Evolutionary conservation across 2,113 vertebrate species (phyloP).

Genomic region (Tilapia sparmanii): DNA sequence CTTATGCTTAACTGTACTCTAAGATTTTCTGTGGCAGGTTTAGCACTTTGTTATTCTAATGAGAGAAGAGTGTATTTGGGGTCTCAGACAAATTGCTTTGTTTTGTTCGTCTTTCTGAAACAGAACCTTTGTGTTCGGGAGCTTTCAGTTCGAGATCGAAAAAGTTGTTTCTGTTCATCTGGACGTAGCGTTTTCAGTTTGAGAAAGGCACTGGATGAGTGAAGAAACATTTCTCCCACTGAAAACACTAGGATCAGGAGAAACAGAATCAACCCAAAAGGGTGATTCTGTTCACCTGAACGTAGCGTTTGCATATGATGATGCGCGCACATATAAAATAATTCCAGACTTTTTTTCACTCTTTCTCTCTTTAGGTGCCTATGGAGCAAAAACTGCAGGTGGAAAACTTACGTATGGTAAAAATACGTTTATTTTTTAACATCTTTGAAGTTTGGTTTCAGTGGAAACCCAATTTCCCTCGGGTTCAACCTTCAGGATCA

Average conservation of each 20-base stretch:
- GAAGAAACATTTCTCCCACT: background rate
- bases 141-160: background rate
- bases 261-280: background rate
- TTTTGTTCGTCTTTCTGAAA: background rate
- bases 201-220: background rate
- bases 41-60: background rate
- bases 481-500: no score
- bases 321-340: background rate
- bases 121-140: background rate
- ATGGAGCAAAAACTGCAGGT: constrained; percentile 80
- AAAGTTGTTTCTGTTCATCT: background rate
- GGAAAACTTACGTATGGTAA: constrained; percentile 77
- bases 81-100: background rate
- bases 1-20: background rate
- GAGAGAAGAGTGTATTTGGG: background rate
- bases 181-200: background rate
- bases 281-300: background rate
- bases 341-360: background rate
- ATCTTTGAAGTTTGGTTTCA: background rate
- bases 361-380: constrained; percentile 74
- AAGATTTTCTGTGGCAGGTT: background rate
- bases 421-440: background rate
- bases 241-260: background rate
- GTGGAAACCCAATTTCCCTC: no score
- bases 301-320: background rate